A percentile compares a stretch with the other conserved stretches of the same genome.
Evolutionary conservation across 2,797 vertebrate genomes (phyloP).

Genomic region (Pseudopleuronectes americanus): DNA sequence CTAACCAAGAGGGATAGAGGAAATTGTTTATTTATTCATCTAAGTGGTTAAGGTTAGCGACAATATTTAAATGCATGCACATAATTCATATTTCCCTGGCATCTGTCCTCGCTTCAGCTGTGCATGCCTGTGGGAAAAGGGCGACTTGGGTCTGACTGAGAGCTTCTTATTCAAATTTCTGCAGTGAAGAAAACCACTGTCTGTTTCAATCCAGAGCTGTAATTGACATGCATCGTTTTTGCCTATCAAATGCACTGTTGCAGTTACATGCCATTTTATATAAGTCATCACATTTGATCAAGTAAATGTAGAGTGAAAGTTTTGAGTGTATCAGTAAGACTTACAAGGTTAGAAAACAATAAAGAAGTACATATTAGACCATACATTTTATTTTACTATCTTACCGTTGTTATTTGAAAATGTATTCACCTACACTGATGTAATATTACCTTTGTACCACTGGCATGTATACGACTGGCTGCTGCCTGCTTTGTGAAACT

Average conservation of each 20-base stretch:
- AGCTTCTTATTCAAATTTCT: constrained; percentile 41
- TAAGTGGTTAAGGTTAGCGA: constrained; percentile 24
- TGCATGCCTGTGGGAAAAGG: constrained; percentile 26
- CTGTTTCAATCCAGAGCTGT: constrained; percentile 11
- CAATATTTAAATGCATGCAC: constrained; percentile 40
- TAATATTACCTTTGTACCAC: too few species aligned
- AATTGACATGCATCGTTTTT: constrained; percentile 20
- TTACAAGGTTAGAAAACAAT: background rate
- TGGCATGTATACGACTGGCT: too few species aligned
- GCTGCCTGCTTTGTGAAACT: too few species aligned
- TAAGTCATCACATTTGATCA: background rate
- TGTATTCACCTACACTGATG: too few species aligned
- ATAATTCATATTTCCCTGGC: constrained; percentile 49
- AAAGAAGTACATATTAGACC: background rate
- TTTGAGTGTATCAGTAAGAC: background rate
- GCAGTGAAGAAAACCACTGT: constrained; percentile 1
- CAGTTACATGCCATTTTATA: constrained; percentile 8
- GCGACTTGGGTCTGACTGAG: constrained; percentile 9
- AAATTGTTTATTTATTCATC: constrained; percentile 46
- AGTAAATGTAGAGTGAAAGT: background rate
- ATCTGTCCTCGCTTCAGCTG: constrained; percentile 10
- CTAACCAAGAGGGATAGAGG: background rate
- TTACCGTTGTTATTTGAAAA: too few species aligned
- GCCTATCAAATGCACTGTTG: background rate
- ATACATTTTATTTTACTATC: background rate